These are phyloP conservation scores for Pseudomugil tenellus DNA, from an alignment of 2,797 vertebrate species.

Conservation along the genomic window DNA sequence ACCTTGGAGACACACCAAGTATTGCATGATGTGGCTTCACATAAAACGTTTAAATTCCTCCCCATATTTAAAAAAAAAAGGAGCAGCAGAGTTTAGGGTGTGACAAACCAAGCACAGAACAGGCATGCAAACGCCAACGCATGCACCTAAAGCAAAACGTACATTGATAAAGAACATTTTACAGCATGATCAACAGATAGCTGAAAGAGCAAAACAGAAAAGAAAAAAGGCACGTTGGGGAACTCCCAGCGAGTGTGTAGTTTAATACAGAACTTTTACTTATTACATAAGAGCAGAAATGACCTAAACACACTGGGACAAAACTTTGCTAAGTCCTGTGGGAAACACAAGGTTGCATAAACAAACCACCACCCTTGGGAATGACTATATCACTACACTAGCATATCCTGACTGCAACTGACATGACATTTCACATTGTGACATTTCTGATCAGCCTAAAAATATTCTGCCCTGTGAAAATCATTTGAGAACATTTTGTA, in stretches of 20 bases:
- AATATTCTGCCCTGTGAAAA: slow-evolving; percentile 8
- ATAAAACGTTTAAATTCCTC: slow-evolving; percentile 57
- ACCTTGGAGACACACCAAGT: slow-evolving; percentile 23
- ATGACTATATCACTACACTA: slow-evolving; percentile 3
- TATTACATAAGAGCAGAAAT: slow-evolving; percentile 50
- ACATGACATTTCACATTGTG: slow-evolving; percentile 21
- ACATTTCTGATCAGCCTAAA: slow-evolving; percentile 11
- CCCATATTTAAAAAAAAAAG: slow-evolving; percentile 33
- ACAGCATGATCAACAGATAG: background rate
- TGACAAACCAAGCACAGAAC: slow-evolving; percentile 22
- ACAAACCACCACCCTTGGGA: slow-evolving; percentile 28
- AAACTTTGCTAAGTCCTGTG: slow-evolving; percentile 45
- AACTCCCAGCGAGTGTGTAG: slow-evolving; percentile 43
- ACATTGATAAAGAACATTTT: background rate
- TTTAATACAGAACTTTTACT: slow-evolving; percentile 29
- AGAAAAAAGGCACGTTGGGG: slow-evolving; percentile 7
- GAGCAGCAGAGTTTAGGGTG: slow-evolving; percentile 49
- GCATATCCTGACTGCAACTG: slow-evolving; percentile 13
- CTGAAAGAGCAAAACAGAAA: background rate
- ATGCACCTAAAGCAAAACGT: slow-evolving; percentile 17
- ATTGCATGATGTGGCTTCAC: slow-evolving; percentile 37
- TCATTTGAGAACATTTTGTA: slow-evolving; percentile 28
- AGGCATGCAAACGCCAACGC: slow-evolving; percentile 18
- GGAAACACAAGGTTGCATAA: slow-evolving; percentile 40
- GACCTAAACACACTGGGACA: slow-evolving; percentile 29